Conservation (phyloP, 2,888 invertebrate species). For the Pteria penguin region DNA sequence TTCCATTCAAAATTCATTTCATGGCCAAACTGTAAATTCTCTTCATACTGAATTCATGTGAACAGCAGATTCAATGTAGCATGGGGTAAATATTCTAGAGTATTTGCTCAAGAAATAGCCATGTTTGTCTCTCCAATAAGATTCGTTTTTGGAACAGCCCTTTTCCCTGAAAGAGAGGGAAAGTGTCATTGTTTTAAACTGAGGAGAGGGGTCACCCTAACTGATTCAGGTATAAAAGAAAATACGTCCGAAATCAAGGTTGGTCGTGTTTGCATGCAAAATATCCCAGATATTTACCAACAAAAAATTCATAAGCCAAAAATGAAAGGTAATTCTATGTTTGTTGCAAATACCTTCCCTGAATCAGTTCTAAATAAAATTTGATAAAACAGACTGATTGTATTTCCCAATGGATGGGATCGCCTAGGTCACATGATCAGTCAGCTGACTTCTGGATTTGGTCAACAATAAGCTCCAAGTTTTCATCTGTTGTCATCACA, state of each 20-base stretch:
- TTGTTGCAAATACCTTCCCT: conserved; percentile 33
- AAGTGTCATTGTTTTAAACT: conserved; percentile 24
- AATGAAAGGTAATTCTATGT: neutral
- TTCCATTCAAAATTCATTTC: too few species aligned
- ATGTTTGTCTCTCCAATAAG: conserved; percentile 67
- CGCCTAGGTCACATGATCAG: conserved; percentile 8
- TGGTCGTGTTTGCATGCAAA: conserved; percentile 22
- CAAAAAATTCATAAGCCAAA: conserved; percentile 4
- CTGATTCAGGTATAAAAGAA: conserved; percentile 36
- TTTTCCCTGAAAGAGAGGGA: conserved; percentile 49
- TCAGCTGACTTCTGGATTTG: conserved; percentile 5
- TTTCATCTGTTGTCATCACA: conserved; percentile 1
- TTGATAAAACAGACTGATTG: conserved; percentile 24
- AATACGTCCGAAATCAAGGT: neutral
- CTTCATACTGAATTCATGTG: too few species aligned
- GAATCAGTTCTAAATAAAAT: conserved; percentile 41
- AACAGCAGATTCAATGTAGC: too few species aligned
- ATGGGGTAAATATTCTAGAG: too few species aligned
- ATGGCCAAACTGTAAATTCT: too few species aligned
- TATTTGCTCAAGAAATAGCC: too few species aligned
- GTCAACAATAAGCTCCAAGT: neutral
- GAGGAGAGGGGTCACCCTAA: conserved; percentile 30
- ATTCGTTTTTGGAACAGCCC: conserved; percentile 64
- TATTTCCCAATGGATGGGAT: neutral
- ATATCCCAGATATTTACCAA: neutral